Percentiles rank a stretch among this genome's conserved stretches.
Conservation (phyloP, 2,797 vertebrate species). For the Arnoldichthys spilopterus region DNA sequence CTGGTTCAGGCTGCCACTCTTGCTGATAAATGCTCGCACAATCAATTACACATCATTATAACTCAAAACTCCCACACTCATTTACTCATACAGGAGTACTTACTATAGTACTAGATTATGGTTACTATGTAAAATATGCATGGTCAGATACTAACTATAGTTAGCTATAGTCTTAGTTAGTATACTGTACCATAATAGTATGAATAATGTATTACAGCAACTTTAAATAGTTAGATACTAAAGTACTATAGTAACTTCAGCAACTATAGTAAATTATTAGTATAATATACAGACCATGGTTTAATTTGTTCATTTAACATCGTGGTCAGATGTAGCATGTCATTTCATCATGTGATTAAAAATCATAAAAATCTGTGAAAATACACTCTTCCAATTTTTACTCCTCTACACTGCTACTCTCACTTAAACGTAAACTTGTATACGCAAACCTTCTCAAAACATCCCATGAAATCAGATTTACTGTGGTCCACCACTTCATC, state of each 20-base stretch:
- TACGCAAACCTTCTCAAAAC: conserved; percentile 33
- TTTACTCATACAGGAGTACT: neutral
- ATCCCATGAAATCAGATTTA: conserved; percentile 60
- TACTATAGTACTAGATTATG: neutral
- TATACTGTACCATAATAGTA: too few relatives aligned
- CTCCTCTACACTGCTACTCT: neutral
- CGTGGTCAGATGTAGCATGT: neutral
- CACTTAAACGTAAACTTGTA: neutral
- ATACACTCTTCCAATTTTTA: neutral
- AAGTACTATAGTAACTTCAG: neutral
- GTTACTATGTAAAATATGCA: neutral
- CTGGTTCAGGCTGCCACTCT: conserved; percentile 11
- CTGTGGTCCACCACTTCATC: conserved; percentile 56
- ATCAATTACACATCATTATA: conserved; percentile 31
- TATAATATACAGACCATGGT: neutral
- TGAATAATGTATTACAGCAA: neutral
- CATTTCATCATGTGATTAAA: too few relatives aligned
- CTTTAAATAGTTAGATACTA: neutral
- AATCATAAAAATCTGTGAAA: neutral
- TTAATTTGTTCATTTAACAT: neutral
- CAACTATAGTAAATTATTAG: neutral
- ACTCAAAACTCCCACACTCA: conserved; percentile 6
- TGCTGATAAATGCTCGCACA: conserved; percentile 46
- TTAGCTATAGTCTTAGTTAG: too few relatives aligned
- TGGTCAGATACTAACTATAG: neutral